Conservation (phyloP, 2,113 vertebrate genomes). For the Terrapene triunguis region DNA sequence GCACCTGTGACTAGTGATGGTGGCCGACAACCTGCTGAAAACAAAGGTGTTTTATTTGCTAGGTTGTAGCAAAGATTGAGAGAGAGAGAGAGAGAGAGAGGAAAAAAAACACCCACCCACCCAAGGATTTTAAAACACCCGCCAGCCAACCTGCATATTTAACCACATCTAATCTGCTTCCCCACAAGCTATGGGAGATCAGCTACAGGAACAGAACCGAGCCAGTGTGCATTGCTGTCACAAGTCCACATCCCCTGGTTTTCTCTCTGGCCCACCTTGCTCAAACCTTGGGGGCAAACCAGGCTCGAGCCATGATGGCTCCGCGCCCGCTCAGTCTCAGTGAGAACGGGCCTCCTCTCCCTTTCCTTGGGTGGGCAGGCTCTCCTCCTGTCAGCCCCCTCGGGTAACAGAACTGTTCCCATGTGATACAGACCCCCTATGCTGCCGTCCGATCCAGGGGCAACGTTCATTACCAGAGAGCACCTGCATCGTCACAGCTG, state of each 20-base stretch:
- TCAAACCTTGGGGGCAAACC: neutral
- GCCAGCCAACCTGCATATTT: neutral
- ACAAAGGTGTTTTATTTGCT: neutral
- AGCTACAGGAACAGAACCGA: neutral
- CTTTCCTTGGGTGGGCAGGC: neutral
- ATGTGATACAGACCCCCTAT: neutral
- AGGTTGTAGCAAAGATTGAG: neutral
- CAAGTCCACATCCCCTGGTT: neutral
- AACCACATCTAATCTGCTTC: too few relatives aligned
- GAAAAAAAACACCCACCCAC: too few relatives aligned
- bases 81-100: neutral
- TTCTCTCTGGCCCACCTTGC: neutral
- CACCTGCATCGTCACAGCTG: neutral
- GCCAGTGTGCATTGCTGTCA: neutral
- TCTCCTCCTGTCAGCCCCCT: neutral
- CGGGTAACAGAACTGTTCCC: neutral
- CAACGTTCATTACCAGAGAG: neutral
- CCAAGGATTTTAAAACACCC: neutral
- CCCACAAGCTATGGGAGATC: neutral
- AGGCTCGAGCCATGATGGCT: neutral
- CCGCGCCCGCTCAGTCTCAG: too few relatives aligned
- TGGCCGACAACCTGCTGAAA: neutral
- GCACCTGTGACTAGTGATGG: neutral
- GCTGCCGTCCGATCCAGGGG: neutral
- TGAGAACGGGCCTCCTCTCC: neutral